Evolutionary conservation across 2,888 invertebrate genomes (phyloP).

Genomic region (Volucella bombylans): DNA sequence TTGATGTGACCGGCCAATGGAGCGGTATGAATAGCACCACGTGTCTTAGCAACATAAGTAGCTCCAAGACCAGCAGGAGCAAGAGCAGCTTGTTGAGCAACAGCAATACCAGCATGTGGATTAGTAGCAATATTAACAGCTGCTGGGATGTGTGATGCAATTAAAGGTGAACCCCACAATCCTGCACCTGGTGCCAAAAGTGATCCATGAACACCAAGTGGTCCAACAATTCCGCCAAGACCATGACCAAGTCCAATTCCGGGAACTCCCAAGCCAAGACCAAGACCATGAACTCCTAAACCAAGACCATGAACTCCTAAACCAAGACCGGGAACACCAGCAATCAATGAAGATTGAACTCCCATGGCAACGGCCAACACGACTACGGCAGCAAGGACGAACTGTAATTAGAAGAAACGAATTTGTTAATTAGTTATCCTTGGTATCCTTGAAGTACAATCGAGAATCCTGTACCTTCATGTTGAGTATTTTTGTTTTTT

Average conservation of each 20-base stretch:
- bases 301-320: slow-evolving; percentile 13
- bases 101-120: slow-evolving; percentile 7
- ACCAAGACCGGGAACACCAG: slow-evolving; percentile 34
- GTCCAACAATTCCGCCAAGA: slow-evolving; percentile 54
- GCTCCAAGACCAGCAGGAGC: slow-evolving; percentile 76
- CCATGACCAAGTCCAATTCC: neutral
- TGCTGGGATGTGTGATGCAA: slow-evolving; percentile 2
- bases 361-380: slow-evolving; percentile 81
- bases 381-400: slow-evolving; percentile 77
- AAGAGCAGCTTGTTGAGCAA: slow-evolving; percentile 43
- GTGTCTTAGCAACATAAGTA: slow-evolving; percentile 79
- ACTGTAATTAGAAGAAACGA: slow-evolving; percentile 74
- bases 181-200: slow-evolving; percentile 67
- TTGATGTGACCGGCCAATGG: slow-evolving; percentile 79
- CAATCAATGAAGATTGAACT: slow-evolving; percentile 80
- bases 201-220: slow-evolving; percentile 73
- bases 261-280: too few relatives aligned
- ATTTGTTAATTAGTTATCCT: too few relatives aligned
- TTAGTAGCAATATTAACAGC: slow-evolving; percentile 8
- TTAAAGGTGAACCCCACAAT: too few relatives aligned
- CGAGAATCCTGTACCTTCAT: neutral
- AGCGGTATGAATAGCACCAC: slow-evolving; percentile 79
- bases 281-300: too few relatives aligned
- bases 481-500: slow-evolving; percentile 48
- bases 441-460: slow-evolving; percentile 2